Evolutionary conservation across 2,113 vertebrate genomes (phyloP).

Genomic region (Gavialis gangeticus): DNA sequence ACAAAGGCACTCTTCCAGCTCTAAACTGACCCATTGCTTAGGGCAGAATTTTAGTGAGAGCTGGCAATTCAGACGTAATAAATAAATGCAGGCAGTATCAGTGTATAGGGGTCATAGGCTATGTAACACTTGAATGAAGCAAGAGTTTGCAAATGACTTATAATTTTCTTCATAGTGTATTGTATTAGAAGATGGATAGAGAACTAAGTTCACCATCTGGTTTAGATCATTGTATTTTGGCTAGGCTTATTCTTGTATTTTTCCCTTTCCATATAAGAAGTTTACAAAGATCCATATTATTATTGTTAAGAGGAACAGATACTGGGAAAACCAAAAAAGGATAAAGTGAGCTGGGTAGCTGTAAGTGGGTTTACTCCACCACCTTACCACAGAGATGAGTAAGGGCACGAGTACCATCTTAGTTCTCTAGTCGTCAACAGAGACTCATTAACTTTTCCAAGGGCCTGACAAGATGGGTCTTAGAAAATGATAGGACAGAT

Average conservation of each 20-base stretch:
- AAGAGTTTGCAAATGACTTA: slow-evolving; percentile 5
- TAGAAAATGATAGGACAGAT: background rate
- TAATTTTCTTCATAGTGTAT: background rate
- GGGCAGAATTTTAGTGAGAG: slow-evolving; percentile 15
- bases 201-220: background rate
- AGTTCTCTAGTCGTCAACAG: background rate
- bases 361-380: background rate
- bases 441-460: background rate
- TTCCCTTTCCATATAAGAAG: background rate
- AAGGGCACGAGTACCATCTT: background rate
- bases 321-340: background rate
- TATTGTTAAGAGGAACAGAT: background rate
- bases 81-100: background rate
- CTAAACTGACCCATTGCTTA: slow-evolving; percentile 54
- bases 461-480: background rate
- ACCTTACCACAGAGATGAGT: background rate
- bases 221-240: background rate
- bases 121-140: background rate
- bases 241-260: background rate
- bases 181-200: background rate
- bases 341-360: background rate
- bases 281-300: background rate
- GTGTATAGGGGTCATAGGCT: background rate
- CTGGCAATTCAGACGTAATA: background rate
- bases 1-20: slow-evolving; percentile 10